Evolutionary conservation across 2,113 vertebrate species (phyloP), one percentile per base, ranked within the genome.

Genomic region (Oncorhynchus kisutch): DNA sequence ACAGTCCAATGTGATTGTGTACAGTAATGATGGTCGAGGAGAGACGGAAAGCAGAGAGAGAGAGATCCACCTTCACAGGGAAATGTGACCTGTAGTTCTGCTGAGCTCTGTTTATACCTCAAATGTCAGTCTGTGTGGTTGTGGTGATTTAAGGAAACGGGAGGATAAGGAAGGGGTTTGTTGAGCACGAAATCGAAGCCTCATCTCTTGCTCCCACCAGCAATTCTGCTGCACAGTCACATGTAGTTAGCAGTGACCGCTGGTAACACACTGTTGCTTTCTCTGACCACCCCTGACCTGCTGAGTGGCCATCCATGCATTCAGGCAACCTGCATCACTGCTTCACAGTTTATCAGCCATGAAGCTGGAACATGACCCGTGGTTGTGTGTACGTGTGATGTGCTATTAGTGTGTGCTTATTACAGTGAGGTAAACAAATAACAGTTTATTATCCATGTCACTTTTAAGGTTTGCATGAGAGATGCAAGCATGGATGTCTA

Each of bases 111-210:
- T 78, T 81, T 39, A 27, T 31, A 75, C 60, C n/a, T 71, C 24
- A 84, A 83, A 88, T 85, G 85, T 83, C 76, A 78, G 83, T 84
- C 65, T 73, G 67, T 54, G 34, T 13, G 74, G 20, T 49, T 71
- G 65, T 25, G 45, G 67, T 20, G 62, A 72, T 31, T 65, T 75
- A 82, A 76, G 82, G 81, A 78, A 54, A 29, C 48, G 2, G 34
- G 34, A 34, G 34, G n/a, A 7, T 24, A 16, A 57, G 62, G 45
- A 39, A 45, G 8, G 54, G 22, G 8, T 14, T 31, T 29, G 64
- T 57, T 66, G 54, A 49, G 69, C 70, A 14, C 14, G 49, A 29
- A 18, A 18, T 54, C 12, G 34, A 51, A 48, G 20, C 9, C 16
- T 11, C 12, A 39, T 79, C 14, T 73, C 51, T 29, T 18, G n/a